Evolutionary conservation across 2,888 invertebrate genomes (phyloP).

Genomic region (Chaetogeoica ovagalla): DNA sequence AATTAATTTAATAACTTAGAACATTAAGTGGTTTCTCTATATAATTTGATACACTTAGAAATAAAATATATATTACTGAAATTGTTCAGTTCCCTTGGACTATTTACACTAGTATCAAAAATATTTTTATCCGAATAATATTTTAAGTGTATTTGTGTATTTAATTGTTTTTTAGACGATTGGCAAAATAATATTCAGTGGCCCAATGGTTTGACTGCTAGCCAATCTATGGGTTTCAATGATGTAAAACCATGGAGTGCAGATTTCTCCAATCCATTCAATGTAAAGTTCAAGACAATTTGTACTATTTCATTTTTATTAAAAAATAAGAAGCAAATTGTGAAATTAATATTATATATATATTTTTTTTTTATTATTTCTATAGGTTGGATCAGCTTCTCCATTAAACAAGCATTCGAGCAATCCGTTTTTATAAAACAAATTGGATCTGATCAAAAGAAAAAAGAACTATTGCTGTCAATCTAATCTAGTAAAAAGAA

Average conservation of each 20-base stretch:
- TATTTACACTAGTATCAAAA: no score
- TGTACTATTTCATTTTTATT: not conserved
- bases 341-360: not conserved
- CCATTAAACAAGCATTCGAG: slow-evolving; percentile 46
- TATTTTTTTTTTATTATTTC: not conserved
- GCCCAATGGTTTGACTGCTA: slow-evolving; percentile 47
- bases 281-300: slow-evolving; percentile 28
- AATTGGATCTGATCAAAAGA: not conserved
- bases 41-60: no score
- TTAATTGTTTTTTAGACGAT: slow-evolving; percentile 40
- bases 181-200: slow-evolving; percentile 53
- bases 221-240: slow-evolving; percentile 43
- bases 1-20: no score
- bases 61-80: no score
- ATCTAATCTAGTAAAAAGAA: slow-evolving; percentile 7
- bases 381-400: slow-evolving; percentile 35
- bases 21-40: no score
- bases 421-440: slow-evolving; percentile 48
- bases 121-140: no score
- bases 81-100: no score
- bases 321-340: not conserved
- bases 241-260: slow-evolving; percentile 49
- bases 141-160: no score
- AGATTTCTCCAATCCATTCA: slow-evolving; percentile 53
- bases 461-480: not conserved